Evolutionary conservation across 2,888 invertebrate species (phyloP), one percentile per base, ranked within the genome.

Genomic region (Andrena flavipes): DNA sequence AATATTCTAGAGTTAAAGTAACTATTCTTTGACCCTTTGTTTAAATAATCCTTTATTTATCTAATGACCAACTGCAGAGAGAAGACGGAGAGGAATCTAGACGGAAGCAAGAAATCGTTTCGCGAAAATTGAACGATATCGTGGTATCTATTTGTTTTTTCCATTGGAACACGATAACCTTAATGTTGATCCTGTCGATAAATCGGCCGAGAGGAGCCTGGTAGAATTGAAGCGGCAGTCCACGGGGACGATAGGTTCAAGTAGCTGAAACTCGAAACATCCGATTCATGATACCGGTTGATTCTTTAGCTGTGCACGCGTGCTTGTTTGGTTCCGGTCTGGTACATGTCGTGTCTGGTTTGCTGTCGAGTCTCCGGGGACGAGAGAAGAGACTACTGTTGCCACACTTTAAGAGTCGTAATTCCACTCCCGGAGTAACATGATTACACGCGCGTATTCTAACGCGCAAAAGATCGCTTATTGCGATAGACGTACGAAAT

Each of bases 261-360:
- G 62, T 79, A 48, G 48, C 68, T 84, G 82, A 84, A 82, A 87
- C 73, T 60, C 76, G 67, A 86, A 82, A 79, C 79, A 60, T 72
- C 64, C 68, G 78, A 76, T 80, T 82, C 76, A 59, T 54, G 80
- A 79, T 81, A 79, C 82, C 54, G 56, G 72, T 74, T 79, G 72
- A 74, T 73, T 73, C 56, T 35, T 63, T 56, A 56, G 60, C 7
- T 2, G 20, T 56, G 69, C 54, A 56, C 51, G 54, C 60, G 78
- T 79, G 74, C 80, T 77, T 70, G 76, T 79, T 82, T 70, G 78
- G 86, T 88, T 88, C 83, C 80, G 80, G 87, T 88, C 87, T 88
- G 88, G 85, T 87, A 85, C 78, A 51, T 73, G 72, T 65, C 70
- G 77, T 48, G 63, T 85, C 80, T 77, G 72, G 83, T 85, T 79